Conservation (phyloP, 2,797 vertebrate genomes). For the Pipistrellus kuhlii region DNA sequence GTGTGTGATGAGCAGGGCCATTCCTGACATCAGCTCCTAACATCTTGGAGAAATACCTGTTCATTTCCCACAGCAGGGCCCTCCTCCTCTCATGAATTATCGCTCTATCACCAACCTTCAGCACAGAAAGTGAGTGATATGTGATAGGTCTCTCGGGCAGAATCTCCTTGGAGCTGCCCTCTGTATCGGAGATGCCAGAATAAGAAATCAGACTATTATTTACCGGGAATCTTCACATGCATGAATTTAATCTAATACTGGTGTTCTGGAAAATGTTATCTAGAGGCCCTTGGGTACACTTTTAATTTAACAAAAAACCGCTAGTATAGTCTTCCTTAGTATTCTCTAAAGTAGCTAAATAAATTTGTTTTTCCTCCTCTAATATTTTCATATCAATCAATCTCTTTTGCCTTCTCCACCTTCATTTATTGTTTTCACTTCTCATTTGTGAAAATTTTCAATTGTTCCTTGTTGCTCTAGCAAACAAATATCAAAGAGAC, state of each 20-base stretch:
- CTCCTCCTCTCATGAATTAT: slow-evolving; percentile 54
- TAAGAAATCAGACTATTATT: slow-evolving; percentile 67
- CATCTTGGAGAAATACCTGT: slow-evolving; percentile 35
- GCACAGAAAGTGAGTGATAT: neutral
- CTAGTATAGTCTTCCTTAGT: slow-evolving; percentile 60
- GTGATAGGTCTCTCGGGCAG: slow-evolving; percentile 15
- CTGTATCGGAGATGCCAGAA: slow-evolving; percentile 65
- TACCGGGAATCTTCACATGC: slow-evolving; percentile 46
- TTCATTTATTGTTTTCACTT: slow-evolving; percentile 58
- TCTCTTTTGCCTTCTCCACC: slow-evolving; percentile 20
- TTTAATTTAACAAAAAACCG: slow-evolving; percentile 66
- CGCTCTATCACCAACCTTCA: slow-evolving; percentile 24
- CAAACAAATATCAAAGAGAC: neutral
- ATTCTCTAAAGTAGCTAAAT: slow-evolving; percentile 62
- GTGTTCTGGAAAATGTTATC: slow-evolving; percentile 61
- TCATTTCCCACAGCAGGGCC: slow-evolving; percentile 19
- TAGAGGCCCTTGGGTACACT: slow-evolving; percentile 53
- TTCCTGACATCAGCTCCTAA: slow-evolving; percentile 41
- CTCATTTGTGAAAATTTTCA: slow-evolving; percentile 52
- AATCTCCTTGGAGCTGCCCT: slow-evolving; percentile 62
- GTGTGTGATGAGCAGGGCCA: neutral
- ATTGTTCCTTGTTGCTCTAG: slow-evolving; percentile 52
- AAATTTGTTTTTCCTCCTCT: slow-evolving; percentile 46
- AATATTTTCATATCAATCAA: slow-evolving; percentile 69
- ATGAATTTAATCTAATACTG: slow-evolving; percentile 62